Evolutionary conservation across 2,797 vertebrate species (phyloP), one percentile per base, ranked within the genome.

Genomic region (Enoplosus armatus): DNA sequence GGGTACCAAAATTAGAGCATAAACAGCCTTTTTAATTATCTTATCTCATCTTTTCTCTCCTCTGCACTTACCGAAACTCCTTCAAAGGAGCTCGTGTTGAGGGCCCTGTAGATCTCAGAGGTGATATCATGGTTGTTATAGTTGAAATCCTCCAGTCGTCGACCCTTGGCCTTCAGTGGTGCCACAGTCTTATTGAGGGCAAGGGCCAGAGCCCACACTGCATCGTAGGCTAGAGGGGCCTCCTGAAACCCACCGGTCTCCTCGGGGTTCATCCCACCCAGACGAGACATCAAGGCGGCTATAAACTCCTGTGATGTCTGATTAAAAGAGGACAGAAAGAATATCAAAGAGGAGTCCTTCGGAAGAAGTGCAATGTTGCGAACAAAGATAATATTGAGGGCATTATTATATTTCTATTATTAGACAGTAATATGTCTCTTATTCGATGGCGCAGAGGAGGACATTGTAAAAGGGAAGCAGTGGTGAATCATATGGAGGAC

Each of bases 71-170:
- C 98, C 48, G 98, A 99, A 77, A 99, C 97, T 0, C 98, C 98
- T 77, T 99, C 98, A 0, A 99, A 99, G 69, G 97, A 97, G 0
- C 98, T 99, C 3, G 98, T 98, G 94, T 99, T 99, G 92, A 99
- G 97, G 0, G 98, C 98, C 1, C 97, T 89, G 94, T 99, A 99
- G 91, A 99, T 98, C 90, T 99, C 97, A 0, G 97, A 94, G 0
- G 98, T 99, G 87, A 99, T 98, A 85, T 97, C 97, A 55, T 97
- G 96, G 93, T 98, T 98, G 95, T 98, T 98, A 77, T 99, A 99
- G 93, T 99, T 99, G 91, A 99, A 99, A 88, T 99, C 97, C 83
- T 99, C 98, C 86, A 99, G 83, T 8, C 96, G 93, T 12, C 97
- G 85, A 0, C 96, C 97, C 35, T 92, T 97, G 72, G 96, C 96